Conservation (phyloP, 2,113 vertebrate species). For the Rattus rattus region DNA sequence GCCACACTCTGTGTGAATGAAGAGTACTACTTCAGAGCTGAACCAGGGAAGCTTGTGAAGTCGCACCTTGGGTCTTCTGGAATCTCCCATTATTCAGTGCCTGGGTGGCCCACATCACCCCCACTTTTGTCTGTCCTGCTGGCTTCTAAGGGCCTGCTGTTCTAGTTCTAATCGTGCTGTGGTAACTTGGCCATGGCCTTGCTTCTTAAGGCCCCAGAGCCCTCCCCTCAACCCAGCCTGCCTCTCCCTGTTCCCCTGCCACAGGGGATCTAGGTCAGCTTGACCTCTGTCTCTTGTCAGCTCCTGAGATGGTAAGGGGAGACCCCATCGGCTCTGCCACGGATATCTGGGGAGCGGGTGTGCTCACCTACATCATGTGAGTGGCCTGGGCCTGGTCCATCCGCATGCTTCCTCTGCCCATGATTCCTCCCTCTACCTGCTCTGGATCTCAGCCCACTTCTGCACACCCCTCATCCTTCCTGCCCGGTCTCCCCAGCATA, state of each 20-base stretch:
- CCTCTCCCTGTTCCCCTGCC: not conserved
- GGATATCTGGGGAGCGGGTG: slow-evolving; percentile 96
- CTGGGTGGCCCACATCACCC: not conserved
- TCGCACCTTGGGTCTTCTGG: not conserved
- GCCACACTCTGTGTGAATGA: not conserved
- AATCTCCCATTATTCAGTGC: not conserved
- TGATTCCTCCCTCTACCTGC: fast-evolving
- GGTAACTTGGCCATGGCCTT: not conserved
- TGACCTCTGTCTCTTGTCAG: slow-evolving; percentile 83
- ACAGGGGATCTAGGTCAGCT: slow-evolving; percentile 14
- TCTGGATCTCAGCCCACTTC: not conserved
- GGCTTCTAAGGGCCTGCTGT: not conserved
- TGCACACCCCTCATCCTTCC: fast-evolving
- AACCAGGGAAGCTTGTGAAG: not conserved
- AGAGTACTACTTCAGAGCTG: fast-evolving
- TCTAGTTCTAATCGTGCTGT: not conserved
- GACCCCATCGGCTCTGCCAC: slow-evolving; percentile 96
- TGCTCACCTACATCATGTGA: slow-evolving; percentile 98
- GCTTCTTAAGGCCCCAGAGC: not conserved
- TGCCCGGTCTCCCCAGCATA: not conserved
- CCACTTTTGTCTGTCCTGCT: not conserved
- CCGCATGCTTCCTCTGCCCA: not conserved
- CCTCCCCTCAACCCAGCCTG: not conserved
- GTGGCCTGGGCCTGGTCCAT: slow-evolving; percentile 70
- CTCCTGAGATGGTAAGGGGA: slow-evolving; percentile 98